A percentile compares a stretch with the other conserved stretches of the same genome.
Evolutionary conservation across 2,888 invertebrate genomes (phyloP).

Genomic region (Enchytraeus crypticus): DNA sequence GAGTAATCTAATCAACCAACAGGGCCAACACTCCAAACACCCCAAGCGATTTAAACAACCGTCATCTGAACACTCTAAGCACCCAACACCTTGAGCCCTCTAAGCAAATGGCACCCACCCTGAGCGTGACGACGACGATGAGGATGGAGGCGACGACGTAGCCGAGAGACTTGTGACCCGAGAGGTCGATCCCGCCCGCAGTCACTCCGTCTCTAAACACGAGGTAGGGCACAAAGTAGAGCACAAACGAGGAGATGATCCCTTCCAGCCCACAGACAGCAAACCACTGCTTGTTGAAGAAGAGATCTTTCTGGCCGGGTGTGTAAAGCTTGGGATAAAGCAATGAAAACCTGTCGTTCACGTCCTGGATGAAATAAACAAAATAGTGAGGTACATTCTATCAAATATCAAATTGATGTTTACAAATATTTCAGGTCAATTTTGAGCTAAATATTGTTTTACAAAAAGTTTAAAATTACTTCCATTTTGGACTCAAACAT

Average conservation of each 20-base stretch:
- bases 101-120: slow-evolving; percentile 64
- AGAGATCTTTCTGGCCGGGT: slow-evolving; percentile 82
- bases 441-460: too few species aligned
- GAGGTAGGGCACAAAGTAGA: slow-evolving; percentile 91
- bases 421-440: neutral
- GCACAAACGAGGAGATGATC: slow-evolving; percentile 84
- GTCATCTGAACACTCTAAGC: too few species aligned
- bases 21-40: too few species aligned
- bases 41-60: too few species aligned
- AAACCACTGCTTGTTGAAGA: slow-evolving; percentile 83
- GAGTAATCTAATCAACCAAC: too few species aligned
- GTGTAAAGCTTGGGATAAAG: slow-evolving; percentile 88
- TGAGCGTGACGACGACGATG: slow-evolving; percentile 90
- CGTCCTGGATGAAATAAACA: too few species aligned
- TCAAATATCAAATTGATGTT: too few species aligned
- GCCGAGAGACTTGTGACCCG: slow-evolving; percentile 89
- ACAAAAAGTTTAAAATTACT: too few species aligned
- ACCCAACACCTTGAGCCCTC: too few species aligned
- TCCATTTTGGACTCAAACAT: too few species aligned
- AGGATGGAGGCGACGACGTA: slow-evolving; percentile 91
- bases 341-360: slow-evolving; percentile 71
- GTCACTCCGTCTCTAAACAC: slow-evolving; percentile 82
- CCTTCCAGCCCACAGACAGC: slow-evolving; percentile 92
- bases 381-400: too few species aligned
- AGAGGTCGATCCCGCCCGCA: slow-evolving; percentile 75